Evolutionary conservation across 2,113 vertebrate species (phyloP).

Genomic region (Paratilapia polleni): DNA sequence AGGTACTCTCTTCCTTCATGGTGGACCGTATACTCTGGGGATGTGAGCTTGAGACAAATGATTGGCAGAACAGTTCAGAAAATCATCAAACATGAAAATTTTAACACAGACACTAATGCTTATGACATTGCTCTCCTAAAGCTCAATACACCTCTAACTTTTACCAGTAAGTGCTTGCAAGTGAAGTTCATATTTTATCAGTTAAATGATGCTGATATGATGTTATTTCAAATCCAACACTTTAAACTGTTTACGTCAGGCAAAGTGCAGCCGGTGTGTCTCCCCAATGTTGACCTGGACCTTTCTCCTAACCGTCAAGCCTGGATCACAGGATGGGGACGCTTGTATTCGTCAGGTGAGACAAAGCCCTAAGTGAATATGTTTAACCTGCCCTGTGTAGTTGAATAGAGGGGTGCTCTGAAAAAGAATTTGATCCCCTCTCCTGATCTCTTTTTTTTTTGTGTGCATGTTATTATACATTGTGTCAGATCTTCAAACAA

Average conservation of each 20-base stretch:
- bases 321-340: slow-evolving; percentile 80
- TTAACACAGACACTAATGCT: background rate
- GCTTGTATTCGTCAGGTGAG: slow-evolving; percentile 41
- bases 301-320: slow-evolving; percentile 35
- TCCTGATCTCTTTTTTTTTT: too few relatives aligned
- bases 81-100: slow-evolving; percentile 69
- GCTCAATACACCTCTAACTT: slow-evolving; percentile 52
- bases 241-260: slow-evolving; percentile 40
- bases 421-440: background rate
- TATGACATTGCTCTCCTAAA: slow-evolving; percentile 80
- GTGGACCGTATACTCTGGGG: slow-evolving; percentile 68
- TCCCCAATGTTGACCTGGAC: slow-evolving; percentile 68
- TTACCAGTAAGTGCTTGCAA: slow-evolving; percentile 53
- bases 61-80: background rate
- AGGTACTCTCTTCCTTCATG: background rate
- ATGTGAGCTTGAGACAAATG: slow-evolving; percentile 23
- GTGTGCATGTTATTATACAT: too few relatives aligned
- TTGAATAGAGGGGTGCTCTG: background rate
- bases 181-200: background rate
- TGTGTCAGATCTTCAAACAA: too few relatives aligned
- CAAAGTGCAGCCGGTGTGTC: slow-evolving; percentile 72
- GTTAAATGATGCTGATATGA: background rate
- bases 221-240: background rate
- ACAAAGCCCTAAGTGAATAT: background rate
- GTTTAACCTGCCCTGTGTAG: background rate